A percentile compares a stretch with the other conserved stretches of the same genome.
Evolutionary conservation across 2,888 invertebrate genomes (phyloP).

Genomic region (Spialia ferax): DNA sequence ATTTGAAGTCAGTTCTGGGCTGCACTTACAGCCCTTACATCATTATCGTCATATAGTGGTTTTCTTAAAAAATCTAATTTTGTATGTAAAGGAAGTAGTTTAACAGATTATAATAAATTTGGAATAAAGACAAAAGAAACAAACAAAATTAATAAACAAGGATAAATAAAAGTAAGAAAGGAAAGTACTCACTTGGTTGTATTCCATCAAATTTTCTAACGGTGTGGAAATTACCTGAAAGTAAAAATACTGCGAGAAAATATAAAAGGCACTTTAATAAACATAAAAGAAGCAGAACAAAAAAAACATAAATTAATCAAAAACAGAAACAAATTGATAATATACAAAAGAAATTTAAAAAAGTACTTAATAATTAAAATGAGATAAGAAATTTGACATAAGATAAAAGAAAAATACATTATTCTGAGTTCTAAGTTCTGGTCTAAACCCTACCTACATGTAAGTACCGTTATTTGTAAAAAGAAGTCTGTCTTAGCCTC

Average conservation of each 20-base stretch:
- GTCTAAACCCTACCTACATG: too few species aligned
- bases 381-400: neutral
- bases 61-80: too few species aligned
- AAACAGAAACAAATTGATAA: neutral
- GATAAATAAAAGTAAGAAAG: neutral
- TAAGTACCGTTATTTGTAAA: too few species aligned
- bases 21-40: too few species aligned
- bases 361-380: too few species aligned
- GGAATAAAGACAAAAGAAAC: neutral
- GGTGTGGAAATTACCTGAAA: conserved; percentile 78
- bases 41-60: too few species aligned
- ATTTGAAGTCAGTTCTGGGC: too few species aligned
- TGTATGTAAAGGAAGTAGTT: too few species aligned
- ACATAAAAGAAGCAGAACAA: neutral
- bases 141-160: neutral
- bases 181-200: conserved; percentile 64
- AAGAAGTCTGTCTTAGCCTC: too few species aligned
- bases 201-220: conserved; percentile 66
- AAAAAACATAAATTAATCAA: neutral
- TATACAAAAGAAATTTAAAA: neutral
- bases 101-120: too few species aligned
- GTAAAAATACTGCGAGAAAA: conserved; percentile 56
- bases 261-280: conserved; percentile 30
- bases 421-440: too few species aligned
- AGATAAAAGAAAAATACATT: too few species aligned